phyloP scores from a whole-genome alignment of 2,888 invertebrate species.

The Oscheius sp. region DNA sequence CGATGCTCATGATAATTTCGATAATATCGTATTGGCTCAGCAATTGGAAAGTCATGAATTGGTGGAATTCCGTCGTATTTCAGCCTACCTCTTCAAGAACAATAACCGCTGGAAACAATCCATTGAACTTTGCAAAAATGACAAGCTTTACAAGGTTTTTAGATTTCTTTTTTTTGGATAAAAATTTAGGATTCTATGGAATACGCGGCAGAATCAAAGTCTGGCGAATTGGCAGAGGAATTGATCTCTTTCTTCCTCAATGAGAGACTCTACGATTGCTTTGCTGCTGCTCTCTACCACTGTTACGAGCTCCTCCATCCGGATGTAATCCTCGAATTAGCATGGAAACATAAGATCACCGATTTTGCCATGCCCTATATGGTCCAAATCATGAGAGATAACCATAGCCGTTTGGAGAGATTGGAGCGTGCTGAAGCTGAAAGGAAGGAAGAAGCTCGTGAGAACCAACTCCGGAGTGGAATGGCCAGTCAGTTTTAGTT shows the following conservation, averaged over 20 bases:
- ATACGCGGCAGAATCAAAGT: slow-evolving; percentile 96
- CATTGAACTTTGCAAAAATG: slow-evolving; percentile 98
- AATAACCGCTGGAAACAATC: slow-evolving; percentile 92
- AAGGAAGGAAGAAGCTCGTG: slow-evolving; percentile 89
- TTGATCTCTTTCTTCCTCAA: slow-evolving; percentile 96
- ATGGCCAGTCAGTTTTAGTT: no score
- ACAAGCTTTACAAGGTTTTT: slow-evolving; percentile 85
- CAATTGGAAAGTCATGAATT: slow-evolving; percentile 96
- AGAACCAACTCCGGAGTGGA: no score
- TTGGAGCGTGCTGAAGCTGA: slow-evolving; percentile 92
- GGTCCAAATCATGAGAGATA: slow-evolving; percentile 86
- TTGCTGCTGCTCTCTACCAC: slow-evolving; percentile 94
- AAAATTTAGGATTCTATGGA: slow-evolving; percentile 89
- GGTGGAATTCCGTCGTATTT: slow-evolving; percentile 97
- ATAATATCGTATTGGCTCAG: slow-evolving; percentile 96
- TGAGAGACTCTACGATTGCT: slow-evolving; percentile 86
- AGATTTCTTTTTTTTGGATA: background rate
- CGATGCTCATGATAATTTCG: slow-evolving; percentile 99
- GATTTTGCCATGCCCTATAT: slow-evolving; percentile 99
- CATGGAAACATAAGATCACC: slow-evolving; percentile 90
- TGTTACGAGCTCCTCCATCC: slow-evolving; percentile 98
- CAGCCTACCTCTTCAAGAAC: slow-evolving; percentile 93
- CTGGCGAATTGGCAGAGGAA: slow-evolving; percentile 97
- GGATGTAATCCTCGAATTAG: slow-evolving; percentile 95
- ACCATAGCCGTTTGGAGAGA: slow-evolving; percentile 85